Percentiles rank a stretch among this genome's conserved stretches.
phyloP scores from a whole-genome alignment of 2,888 invertebrate genomes.

The Bombyx huttoni region DNA sequence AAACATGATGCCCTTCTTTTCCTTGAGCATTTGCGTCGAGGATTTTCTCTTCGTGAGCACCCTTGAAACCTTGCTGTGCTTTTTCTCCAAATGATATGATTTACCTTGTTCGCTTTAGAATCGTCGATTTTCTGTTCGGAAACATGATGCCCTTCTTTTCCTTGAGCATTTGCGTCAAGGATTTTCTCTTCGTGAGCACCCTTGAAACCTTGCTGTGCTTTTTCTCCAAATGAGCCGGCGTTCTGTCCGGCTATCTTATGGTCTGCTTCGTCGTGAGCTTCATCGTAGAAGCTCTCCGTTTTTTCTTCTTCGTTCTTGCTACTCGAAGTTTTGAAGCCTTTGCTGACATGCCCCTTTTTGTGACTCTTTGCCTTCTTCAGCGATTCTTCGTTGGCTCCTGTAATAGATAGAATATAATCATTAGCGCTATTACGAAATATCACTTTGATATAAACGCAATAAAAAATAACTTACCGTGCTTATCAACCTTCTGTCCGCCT shows the following conservation, averaged over 20 bases:
- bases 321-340: slow-evolving; percentile 77
- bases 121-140: slow-evolving; percentile 71
- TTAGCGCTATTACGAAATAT: not conserved
- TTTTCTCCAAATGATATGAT: slow-evolving; percentile 50
- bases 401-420: slow-evolving; percentile 2
- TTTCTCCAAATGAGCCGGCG: slow-evolving; percentile 72
- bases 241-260: slow-evolving; percentile 71
- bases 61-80: slow-evolving; percentile 70
- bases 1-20: slow-evolving; percentile 73
- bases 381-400: slow-evolving; percentile 69
- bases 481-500: slow-evolving; percentile 70
- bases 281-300: slow-evolving; percentile 76
- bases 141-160: slow-evolving; percentile 73
- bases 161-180: slow-evolving; percentile 68
- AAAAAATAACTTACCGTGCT: slow-evolving; percentile 52
- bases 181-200: slow-evolving; percentile 74
- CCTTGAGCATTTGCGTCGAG: slow-evolving; percentile 70
- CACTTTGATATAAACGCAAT: not conserved
- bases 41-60: slow-evolving; percentile 72
- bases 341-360: slow-evolving; percentile 76
- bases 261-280: slow-evolving; percentile 75
- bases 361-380: slow-evolving; percentile 71
- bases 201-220: slow-evolving; percentile 69
- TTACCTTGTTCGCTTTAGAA: slow-evolving; percentile 71
- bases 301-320: slow-evolving; percentile 78